phyloP scores from a whole-genome alignment of 2,797 vertebrate species.

The Protonibea diacanthus region DNA sequence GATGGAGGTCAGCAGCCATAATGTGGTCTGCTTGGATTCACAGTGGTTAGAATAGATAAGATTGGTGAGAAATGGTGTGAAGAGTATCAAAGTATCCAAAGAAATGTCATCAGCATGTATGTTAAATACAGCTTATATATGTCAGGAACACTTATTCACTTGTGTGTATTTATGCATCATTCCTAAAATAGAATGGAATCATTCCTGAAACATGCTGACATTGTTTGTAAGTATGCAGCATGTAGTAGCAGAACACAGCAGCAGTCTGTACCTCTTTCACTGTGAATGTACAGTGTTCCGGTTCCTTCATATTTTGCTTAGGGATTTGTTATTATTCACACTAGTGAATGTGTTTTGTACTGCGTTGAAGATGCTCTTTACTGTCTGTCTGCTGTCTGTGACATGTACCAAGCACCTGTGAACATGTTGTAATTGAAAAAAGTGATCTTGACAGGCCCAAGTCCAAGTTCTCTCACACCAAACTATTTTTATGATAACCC shows the following conservation, averaged over 20 bases:
- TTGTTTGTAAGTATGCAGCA: no score
- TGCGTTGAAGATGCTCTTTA: background rate
- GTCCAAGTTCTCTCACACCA: background rate
- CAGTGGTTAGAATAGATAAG: background rate
- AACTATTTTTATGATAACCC: background rate
- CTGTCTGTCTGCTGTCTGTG: background rate
- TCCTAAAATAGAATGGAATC: background rate
- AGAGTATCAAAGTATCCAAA: background rate
- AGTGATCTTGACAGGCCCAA: background rate
- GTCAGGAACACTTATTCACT: no score
- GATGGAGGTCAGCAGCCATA: background rate
- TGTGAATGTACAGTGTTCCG: constrained; percentile 11
- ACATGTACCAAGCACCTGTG: background rate
- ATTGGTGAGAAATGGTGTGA: background rate
- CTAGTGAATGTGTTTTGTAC: background rate
- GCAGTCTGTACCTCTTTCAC: background rate
- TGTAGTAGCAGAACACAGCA: background rate
- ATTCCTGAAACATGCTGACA: no score
- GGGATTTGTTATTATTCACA: background rate
- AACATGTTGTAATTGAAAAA: background rate
- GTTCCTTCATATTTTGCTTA: background rate
- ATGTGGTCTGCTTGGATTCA: background rate
- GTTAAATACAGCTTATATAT: background rate
- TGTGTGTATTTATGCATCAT: background rate
- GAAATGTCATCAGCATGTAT: background rate